phyloP scores from a whole-genome alignment of 2,797 vertebrate genomes.

The Chelidonichthys spinosus region DNA sequence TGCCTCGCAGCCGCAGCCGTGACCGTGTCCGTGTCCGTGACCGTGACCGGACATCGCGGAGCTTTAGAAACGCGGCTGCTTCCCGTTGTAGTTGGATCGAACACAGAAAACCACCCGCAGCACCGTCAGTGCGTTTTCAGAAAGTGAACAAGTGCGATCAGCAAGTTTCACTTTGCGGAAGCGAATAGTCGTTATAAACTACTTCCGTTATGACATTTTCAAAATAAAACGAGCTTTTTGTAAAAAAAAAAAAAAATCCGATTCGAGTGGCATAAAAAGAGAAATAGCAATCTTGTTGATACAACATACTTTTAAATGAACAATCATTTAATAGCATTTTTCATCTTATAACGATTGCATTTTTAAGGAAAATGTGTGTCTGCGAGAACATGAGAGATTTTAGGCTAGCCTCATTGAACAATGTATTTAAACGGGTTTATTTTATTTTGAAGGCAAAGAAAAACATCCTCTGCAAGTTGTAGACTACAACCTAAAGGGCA shows the following conservation, averaged over 20 bases:
- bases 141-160: conserved; percentile 9
- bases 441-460: background rate
- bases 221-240: conserved; percentile 41
- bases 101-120: background rate
- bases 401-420: background rate
- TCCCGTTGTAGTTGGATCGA: background rate
- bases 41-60: conserved; percentile 82
- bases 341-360: no score
- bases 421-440: background rate
- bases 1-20: conserved; percentile 80
- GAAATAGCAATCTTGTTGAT: no score
- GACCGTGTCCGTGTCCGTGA: conserved; percentile 81
- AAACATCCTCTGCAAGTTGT: background rate
- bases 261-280: no score
- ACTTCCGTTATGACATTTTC: conserved; percentile 34
- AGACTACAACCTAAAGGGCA: background rate
- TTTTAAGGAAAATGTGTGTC: no score
- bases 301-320: no score
- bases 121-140: background rate
- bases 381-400: no score
- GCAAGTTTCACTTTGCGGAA: conserved; percentile 58
- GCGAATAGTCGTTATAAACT: rapidly evolving
- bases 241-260: background rate
- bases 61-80: background rate
- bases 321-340: no score